phyloP scores from a whole-genome alignment of 2,113 vertebrate genomes.

The Ophiodon elongatus region DNA sequence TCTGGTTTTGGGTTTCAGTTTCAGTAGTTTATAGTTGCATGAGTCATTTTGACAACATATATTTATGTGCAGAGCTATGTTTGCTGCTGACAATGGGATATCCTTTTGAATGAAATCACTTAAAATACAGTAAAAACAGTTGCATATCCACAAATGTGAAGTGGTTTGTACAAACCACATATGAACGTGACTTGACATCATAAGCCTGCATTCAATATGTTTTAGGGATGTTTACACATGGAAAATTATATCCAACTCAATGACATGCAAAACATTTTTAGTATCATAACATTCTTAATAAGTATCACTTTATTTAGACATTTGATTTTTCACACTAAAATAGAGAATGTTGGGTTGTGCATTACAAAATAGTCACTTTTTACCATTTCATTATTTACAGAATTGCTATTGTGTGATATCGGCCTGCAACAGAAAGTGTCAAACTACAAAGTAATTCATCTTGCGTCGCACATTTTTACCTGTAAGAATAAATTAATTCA shows the following conservation, averaged over 20 bases:
- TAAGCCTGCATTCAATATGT: background rate
- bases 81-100: background rate
- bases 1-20: background rate
- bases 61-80: background rate
- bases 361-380: background rate
- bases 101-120: background rate
- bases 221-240: background rate
- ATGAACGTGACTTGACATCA: background rate
- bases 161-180: background rate
- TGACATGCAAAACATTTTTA: background rate
- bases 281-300: background rate
- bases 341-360: no score
- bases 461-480: background rate
- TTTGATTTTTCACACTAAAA: background rate
- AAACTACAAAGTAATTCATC: background rate
- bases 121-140: background rate
- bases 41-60: background rate
- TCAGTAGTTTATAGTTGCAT: background rate
- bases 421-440: background rate
- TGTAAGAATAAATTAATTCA: background rate
- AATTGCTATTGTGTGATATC: background rate
- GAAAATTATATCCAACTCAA: background rate
- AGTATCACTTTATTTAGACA: background rate
- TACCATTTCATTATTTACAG: background rate
- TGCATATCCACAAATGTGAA: background rate